Evolutionary conservation across 2,888 invertebrate genomes (phyloP).

Genomic region (Entomobrya multifasciata): DNA sequence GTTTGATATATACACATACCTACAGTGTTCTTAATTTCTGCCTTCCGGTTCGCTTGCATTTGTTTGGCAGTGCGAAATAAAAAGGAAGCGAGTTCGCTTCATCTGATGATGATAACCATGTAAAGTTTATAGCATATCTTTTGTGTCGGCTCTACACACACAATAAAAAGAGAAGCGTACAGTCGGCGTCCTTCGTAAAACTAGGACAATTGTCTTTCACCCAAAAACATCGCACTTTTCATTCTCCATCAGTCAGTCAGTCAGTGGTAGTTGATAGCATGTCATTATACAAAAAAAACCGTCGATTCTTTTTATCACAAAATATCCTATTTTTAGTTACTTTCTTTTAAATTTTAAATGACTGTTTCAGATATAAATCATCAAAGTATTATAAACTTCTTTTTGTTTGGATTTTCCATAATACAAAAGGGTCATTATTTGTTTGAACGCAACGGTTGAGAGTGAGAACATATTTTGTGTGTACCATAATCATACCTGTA

Average conservation of each 20-base stretch:
- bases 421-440: too few relatives aligned
- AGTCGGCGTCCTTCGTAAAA: slow-evolving; percentile 57
- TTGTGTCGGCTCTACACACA: slow-evolving; percentile 12
- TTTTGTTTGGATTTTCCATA: too few relatives aligned
- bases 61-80: background rate
- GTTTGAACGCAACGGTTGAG: too few relatives aligned
- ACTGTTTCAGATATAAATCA: too few relatives aligned
- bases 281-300: slow-evolving; percentile 43
- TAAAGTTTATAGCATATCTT: slow-evolving; percentile 3
- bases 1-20: background rate
- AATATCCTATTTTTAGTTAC: background rate
- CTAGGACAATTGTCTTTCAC: slow-evolving; percentile 53
- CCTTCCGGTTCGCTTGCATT: background rate
- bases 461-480: too few relatives aligned
- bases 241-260: background rate
- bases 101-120: too few relatives aligned
- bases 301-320: slow-evolving; percentile 17
- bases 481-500: too few relatives aligned
- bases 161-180: too few relatives aligned
- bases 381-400: too few relatives aligned
- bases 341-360: too few relatives aligned
- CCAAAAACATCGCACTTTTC: slow-evolving; percentile 1
- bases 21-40: background rate
- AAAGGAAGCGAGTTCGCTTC: background rate
- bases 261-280: slow-evolving; percentile 27